These are phyloP conservation scores for Champsocephalus gunnari DNA, from an alignment of 2,797 vertebrate genomes.

Conservation along the genomic window DNA sequence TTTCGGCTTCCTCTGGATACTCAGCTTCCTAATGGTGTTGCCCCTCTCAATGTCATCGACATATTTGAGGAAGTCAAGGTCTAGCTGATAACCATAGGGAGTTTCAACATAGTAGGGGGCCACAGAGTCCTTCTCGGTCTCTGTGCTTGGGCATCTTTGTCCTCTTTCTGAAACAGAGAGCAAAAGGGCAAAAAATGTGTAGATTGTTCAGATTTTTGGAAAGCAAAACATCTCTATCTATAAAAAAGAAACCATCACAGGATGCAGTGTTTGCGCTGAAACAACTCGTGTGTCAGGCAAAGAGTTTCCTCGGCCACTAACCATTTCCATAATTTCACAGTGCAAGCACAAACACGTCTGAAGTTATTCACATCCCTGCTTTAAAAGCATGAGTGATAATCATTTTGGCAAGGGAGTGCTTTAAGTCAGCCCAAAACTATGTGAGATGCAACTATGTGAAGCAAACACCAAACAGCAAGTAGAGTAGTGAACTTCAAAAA, in stretches of 20 bases:
- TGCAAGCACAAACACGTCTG: constrained; percentile 62
- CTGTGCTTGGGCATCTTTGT: constrained; percentile 84
- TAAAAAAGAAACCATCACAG: neutral
- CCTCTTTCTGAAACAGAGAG: constrained; percentile 82
- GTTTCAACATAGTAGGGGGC: constrained; percentile 96
- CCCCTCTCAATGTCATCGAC: constrained; percentile 98
- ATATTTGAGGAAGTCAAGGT: constrained; percentile 98
- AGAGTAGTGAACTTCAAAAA: neutral
- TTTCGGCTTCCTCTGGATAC: constrained; percentile 92
- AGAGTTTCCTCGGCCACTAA: constrained; percentile 28
- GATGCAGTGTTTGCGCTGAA: neutral
- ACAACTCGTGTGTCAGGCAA: neutral
- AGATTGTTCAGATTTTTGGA: neutral
- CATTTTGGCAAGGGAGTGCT: constrained; percentile 38
- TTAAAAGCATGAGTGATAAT: constrained; percentile 49
- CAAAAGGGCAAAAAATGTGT: constrained; percentile 19
- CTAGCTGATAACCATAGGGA: constrained; percentile 96
- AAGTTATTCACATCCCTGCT: constrained; percentile 41
- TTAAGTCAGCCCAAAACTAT: constrained; percentile 53
- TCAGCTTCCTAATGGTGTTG: constrained; percentile 95
- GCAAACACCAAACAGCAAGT: constrained; percentile 21
- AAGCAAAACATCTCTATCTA: neutral
- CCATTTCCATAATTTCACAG: constrained; percentile 49
- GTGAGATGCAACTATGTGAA: constrained; percentile 9
- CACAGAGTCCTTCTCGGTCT: constrained; percentile 86